These are phyloP conservation scores for Rhopalosiphum nymphaeae DNA, from an alignment of 2,888 invertebrate species.

Conservation along the genomic window DNA sequence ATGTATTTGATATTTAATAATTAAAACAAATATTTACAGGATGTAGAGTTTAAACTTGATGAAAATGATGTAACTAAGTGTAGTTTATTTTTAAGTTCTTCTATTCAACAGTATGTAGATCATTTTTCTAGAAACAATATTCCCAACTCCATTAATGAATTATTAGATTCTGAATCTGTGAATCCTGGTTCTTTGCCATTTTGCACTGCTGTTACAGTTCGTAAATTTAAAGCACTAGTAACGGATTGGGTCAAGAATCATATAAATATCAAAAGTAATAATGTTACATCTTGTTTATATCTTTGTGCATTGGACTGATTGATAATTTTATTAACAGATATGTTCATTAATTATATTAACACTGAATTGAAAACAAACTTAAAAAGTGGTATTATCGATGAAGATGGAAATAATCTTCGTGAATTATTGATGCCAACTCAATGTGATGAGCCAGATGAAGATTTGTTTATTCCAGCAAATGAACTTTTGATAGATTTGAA, in stretches of 20 bases:
- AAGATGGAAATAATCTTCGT: slow-evolving; percentile 48
- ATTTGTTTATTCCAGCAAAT: slow-evolving; percentile 54
- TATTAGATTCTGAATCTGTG: slow-evolving; percentile 41
- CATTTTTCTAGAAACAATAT: slow-evolving; percentile 51
- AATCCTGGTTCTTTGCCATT: slow-evolving; percentile 47
- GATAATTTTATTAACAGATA: neutral
- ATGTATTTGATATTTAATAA: neutral
- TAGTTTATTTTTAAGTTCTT: slow-evolving; percentile 41
- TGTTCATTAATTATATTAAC: slow-evolving; percentile 27
- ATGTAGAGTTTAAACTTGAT: neutral
- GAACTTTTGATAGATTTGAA: slow-evolving; percentile 40
- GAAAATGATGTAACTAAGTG: slow-evolving; percentile 44
- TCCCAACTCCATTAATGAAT: slow-evolving; percentile 40
- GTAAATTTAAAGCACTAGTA: slow-evolving; percentile 55
- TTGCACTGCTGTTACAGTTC: slow-evolving; percentile 54
- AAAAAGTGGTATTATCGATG: slow-evolving; percentile 25
- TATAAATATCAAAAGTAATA: slow-evolving; percentile 61
- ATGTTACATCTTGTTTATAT: neutral
- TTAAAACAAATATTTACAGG: neutral
- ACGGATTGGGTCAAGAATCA: slow-evolving; percentile 60
- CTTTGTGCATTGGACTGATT: neutral
- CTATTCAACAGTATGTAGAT: slow-evolving; percentile 51
- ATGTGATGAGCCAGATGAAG: neutral
- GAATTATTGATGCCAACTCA: slow-evolving; percentile 35
- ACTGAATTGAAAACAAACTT: slow-evolving; percentile 52